These are phyloP conservation scores for Eremophila alpestris DNA, from an alignment of 2,797 vertebrate species.

Conservation along the genomic window DNA sequence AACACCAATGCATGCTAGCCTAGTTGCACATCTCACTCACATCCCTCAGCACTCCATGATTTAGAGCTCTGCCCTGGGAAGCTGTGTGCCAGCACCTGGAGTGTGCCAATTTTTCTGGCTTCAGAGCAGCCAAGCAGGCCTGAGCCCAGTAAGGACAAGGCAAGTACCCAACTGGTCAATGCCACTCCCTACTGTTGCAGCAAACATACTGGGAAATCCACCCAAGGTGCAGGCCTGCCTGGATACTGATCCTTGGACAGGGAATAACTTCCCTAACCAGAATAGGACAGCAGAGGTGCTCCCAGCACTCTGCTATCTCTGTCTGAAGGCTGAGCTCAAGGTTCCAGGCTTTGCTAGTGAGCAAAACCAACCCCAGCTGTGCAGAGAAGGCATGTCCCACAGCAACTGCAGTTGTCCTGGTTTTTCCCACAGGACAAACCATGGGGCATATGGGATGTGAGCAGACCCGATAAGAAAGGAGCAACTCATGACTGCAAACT, in stretches of 20 bases:
- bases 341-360: background rate
- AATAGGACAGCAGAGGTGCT: background rate
- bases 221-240: background rate
- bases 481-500: background rate
- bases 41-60: background rate
- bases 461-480: background rate
- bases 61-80: background rate
- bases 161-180: background rate
- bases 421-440: background rate
- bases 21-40: background rate
- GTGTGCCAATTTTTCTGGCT: background rate
- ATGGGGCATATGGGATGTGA: rapidly evolving
- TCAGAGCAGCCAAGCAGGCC: background rate
- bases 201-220: background rate
- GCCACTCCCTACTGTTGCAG: background rate
- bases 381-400: background rate
- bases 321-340: background rate
- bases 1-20: background rate
- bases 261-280: background rate
- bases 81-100: background rate
- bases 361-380: background rate
- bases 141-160: background rate
- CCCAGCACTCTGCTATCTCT: background rate
- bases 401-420: background rate
- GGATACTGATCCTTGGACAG: background rate